phyloP scores from a whole-genome alignment of 2,113 vertebrate species.

The Coregonus clupeaformis region DNA sequence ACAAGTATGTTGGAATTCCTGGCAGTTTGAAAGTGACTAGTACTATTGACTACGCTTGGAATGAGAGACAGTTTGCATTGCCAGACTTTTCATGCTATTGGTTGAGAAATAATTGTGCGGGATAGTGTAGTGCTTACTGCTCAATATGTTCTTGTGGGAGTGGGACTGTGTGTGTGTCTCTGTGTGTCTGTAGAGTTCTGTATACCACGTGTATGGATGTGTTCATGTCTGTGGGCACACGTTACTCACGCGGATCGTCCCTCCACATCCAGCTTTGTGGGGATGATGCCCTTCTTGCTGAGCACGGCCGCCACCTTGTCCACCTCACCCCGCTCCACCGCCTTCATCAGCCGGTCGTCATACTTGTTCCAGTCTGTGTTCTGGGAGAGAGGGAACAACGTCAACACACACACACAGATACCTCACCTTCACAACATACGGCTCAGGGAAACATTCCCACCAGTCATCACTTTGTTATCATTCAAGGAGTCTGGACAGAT shows the following conservation, averaged over 20 bases:
- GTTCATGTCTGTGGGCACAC: background rate
- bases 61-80: constrained; percentile 23
- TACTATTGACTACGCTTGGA: constrained; percentile 22
- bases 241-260: constrained; percentile 93
- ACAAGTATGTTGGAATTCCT: constrained; percentile 12
- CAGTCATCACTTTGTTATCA: background rate
- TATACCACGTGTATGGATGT: background rate
- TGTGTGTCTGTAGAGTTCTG: background rate
- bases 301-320: constrained; percentile 92
- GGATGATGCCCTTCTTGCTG: constrained; percentile 88
- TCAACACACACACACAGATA: constrained; percentile 12
- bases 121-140: background rate
- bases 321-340: constrained; percentile 91
- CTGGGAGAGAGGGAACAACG: constrained; percentile 49
- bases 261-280: constrained; percentile 92
- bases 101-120: background rate
- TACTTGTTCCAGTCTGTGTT: constrained; percentile 97
- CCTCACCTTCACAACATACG: too few relatives aligned
- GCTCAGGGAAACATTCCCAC: background rate
- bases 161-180: background rate
- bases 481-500: too few relatives aligned
- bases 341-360: constrained; percentile 96
- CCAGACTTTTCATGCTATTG: constrained; percentile 5
- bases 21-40: background rate
- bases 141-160: background rate